phyloP scores from a whole-genome alignment of 1,140 invertebrate species.

The Lepidurus couesii region DNA sequence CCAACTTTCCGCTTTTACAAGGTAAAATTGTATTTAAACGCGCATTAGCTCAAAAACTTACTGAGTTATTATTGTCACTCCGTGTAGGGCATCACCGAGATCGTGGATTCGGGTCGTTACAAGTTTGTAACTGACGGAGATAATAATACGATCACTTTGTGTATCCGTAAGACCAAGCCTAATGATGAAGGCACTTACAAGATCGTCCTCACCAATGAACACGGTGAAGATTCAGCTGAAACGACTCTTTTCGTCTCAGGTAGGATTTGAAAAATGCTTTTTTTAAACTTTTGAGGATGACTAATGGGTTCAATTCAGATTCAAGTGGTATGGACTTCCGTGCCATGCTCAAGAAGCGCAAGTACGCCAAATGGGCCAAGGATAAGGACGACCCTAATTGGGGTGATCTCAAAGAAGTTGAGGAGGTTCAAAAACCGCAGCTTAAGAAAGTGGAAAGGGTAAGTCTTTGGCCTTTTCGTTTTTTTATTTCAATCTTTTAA shows the following conservation, averaged over 20 bases:
- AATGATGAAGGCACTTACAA: slow-evolving; percentile 97
- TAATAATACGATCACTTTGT: slow-evolving; percentile 80
- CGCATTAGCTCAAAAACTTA: slow-evolving; percentile 26
- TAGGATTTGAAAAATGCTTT: slow-evolving; percentile 46
- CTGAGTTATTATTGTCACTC: slow-evolving; percentile 28
- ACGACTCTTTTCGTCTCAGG: slow-evolving; percentile 94
- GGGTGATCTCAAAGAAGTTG: slow-evolving; percentile 86
- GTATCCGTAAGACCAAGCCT: slow-evolving; percentile 90
- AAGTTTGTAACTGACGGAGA: slow-evolving; percentile 85
- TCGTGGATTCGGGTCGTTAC: slow-evolving; percentile 86
- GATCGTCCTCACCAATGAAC: slow-evolving; percentile 82
- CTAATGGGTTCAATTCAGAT: slow-evolving; percentile 54
- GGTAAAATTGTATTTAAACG: slow-evolving; percentile 46
- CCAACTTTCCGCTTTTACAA: slow-evolving; percentile 96
- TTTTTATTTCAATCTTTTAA: background rate
- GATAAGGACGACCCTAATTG: slow-evolving; percentile 85
- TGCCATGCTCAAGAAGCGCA: slow-evolving; percentile 92
- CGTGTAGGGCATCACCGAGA: slow-evolving; percentile 66
- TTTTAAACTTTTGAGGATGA: slow-evolving; percentile 18
- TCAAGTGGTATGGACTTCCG: slow-evolving; percentile 97
- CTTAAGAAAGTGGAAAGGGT: slow-evolving; percentile 90
- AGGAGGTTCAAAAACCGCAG: slow-evolving; percentile 68
- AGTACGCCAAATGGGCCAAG: slow-evolving; percentile 87
- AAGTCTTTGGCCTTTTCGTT: slow-evolving; percentile 43
- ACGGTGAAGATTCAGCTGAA: slow-evolving; percentile 90